A percentile compares a stretch with the other conserved stretches of the same genome.
Conservation (phyloP, 2,888 invertebrate species). For the Gastracanthus pulcherrimus region DNA sequence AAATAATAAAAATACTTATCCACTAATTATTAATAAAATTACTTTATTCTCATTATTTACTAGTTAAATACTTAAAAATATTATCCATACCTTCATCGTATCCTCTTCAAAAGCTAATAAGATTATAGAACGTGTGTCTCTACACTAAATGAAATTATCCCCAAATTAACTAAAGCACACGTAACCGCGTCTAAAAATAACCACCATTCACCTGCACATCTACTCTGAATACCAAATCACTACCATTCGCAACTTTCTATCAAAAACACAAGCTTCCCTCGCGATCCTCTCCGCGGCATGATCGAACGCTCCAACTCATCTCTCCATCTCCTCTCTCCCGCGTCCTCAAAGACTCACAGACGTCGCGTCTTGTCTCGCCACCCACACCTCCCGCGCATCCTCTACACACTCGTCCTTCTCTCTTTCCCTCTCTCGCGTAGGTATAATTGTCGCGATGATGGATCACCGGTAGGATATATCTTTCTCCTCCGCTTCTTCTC, state of each 20-base stretch:
- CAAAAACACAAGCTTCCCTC: background rate
- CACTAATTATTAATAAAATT: too few species aligned
- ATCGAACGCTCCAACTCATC: background rate
- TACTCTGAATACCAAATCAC: constrained; percentile 17
- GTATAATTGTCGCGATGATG: constrained; percentile 73
- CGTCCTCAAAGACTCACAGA: constrained; percentile 40
- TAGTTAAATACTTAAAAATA: too few species aligned
- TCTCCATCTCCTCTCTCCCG: background rate
- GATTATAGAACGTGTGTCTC: too few species aligned
- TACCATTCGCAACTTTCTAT: constrained; percentile 65
- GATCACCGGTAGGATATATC: constrained; percentile 61
- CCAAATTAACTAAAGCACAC: background rate
- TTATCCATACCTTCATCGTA: too few species aligned
- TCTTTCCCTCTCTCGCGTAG: too few species aligned
- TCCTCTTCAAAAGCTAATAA: too few species aligned
- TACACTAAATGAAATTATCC: too few species aligned
- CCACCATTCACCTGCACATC: too few species aligned
- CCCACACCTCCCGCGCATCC: constrained; percentile 69
- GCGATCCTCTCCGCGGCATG: background rate
- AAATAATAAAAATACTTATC: too few species aligned
- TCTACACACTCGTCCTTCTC: too few species aligned
- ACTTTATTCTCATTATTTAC: too few species aligned
- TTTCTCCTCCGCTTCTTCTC: background rate
- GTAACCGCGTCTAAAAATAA: too few species aligned
- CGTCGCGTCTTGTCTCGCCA: constrained; percentile 54